Base-by-base conservation (phyloP, 1,140 invertebrate species). In the Cotesia vestalis region DNA sequence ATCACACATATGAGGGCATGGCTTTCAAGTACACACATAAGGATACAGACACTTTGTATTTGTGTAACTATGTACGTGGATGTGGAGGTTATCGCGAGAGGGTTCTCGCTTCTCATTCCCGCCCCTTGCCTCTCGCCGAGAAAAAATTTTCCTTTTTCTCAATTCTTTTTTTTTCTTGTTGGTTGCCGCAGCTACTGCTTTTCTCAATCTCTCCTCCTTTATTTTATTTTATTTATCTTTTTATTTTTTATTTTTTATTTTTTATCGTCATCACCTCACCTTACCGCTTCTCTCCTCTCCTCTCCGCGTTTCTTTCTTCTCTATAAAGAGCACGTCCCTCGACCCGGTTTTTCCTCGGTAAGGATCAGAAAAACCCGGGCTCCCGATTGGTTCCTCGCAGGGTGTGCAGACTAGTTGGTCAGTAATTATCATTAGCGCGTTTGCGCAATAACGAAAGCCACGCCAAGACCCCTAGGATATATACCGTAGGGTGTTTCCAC, bases 401-500 rank as follows among this genome's bases (percentile, higher is more conserved):
- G 71, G 74, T 74, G 62, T 69, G 40, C 70, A 74, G 72, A 69
- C 74, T 66, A 20, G 74, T 79, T 77, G 80, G 81, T 82, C 80
- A 81, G 80, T 82, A 83, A 82, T 83, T 82, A 83, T 82, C 78
- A 83, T 82, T 82, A 81, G 74, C 75, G 81, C 79, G 81, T 77
- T 83, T 83, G 81, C 81, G 81, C 81, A 76, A 72, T 71, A 77
- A 75, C 67, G 35, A 36, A 46, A 61, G 57, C 46, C 62, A 53
- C 60, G 36, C 64, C 38, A 52, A 40, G 62, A 27, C 46, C 8
- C 40, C 40, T 46, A 46, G 40, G 40, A 46, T 46, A 46, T 46
- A 46, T 46, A 46, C 40, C 40, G 2, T 38, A 53, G 64, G 46
- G 72, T 68, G 72, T 69, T 68, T 73, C 63, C 75, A 73, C 79